Evolutionary conservation across 2,113 vertebrate species (phyloP).

Genomic region (Chitala chitala): DNA sequence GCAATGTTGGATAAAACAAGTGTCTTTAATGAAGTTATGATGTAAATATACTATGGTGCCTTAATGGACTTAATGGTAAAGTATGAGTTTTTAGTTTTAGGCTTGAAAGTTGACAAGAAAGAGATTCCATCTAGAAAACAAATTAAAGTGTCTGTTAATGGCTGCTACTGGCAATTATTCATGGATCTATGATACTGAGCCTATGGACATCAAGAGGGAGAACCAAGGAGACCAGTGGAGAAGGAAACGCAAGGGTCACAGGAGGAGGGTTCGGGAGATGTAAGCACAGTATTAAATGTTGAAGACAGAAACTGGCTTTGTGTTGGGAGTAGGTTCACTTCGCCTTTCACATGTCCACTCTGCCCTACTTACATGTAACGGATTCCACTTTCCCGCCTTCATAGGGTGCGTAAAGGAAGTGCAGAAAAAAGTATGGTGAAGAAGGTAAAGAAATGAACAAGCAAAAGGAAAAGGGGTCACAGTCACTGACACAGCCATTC

Average conservation of each 20-base stretch:
- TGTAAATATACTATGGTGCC: neutral
- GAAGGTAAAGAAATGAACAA: conserved; percentile 12
- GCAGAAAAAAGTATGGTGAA: conserved; percentile 37
- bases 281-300: neutral
- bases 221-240: neutral
- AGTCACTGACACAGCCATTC: neutral
- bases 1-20: neutral
- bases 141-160: neutral
- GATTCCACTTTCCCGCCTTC: conserved; percentile 96
- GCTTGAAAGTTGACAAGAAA: neutral
- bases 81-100: no score
- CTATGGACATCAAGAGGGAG: neutral
- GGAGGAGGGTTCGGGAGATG: neutral
- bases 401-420: conserved; percentile 30
- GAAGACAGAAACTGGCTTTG: neutral
- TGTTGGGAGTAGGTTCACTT: neutral
- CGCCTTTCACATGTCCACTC: neutral
- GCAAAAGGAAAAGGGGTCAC: neutral
- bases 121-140: neutral
- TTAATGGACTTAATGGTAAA: neutral
- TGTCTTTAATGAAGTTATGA: neutral
- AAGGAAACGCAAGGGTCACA: neutral
- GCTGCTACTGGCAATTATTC: no score
- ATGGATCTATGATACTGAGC: no score
- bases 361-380: conserved; percentile 87